Evolutionary conservation across 2,797 vertebrate genomes (phyloP).

Genomic region (Decapterus maruadsi): DNA sequence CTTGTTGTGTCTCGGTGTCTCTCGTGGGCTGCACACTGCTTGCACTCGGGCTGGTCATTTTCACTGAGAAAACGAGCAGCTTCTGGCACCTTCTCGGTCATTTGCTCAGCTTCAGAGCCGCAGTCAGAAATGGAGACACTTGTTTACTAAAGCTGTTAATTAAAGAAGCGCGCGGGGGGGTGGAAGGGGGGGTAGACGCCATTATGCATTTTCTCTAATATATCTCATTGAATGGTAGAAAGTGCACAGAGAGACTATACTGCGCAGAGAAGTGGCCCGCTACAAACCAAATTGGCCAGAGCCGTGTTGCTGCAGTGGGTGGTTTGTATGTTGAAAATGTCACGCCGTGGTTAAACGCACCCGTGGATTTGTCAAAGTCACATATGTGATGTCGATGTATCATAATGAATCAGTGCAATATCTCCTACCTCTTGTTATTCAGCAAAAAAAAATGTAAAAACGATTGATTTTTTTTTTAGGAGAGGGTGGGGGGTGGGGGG

Average conservation of each 20-base stretch:
- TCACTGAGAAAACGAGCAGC: constrained; percentile 10
- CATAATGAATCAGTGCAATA: not conserved
- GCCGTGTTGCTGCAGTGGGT: constrained; percentile 87
- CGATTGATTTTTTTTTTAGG: not conserved
- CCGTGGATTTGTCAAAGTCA: constrained; percentile 36
- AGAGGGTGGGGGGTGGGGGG: not conserved
- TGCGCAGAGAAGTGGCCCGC: constrained; percentile 71
- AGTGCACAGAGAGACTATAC: constrained; percentile 22
- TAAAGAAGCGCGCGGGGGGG: not conserved
- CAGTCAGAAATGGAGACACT: constrained; percentile 3
- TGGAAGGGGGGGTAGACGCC: not conserved
- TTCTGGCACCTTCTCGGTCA: constrained; percentile 7
- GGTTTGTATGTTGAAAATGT: constrained; percentile 70
- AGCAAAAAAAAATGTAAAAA: not conserved
- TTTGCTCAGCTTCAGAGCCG: not conserved
- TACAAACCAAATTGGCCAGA: constrained; percentile 58
- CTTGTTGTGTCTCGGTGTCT: constrained; percentile 18
- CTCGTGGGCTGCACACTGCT: constrained; percentile 23
- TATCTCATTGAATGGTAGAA: constrained; percentile 6
- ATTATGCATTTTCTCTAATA: not conserved
- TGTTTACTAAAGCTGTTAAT: constrained; percentile 40
- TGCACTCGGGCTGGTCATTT: constrained; percentile 7
- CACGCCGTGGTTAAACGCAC: constrained; percentile 56
- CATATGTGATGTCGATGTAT: constrained; percentile 2
- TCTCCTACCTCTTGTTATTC: not conserved